Evolutionary conservation across 2,797 vertebrate genomes (phyloP).

Genomic region (Anas georgica): DNA sequence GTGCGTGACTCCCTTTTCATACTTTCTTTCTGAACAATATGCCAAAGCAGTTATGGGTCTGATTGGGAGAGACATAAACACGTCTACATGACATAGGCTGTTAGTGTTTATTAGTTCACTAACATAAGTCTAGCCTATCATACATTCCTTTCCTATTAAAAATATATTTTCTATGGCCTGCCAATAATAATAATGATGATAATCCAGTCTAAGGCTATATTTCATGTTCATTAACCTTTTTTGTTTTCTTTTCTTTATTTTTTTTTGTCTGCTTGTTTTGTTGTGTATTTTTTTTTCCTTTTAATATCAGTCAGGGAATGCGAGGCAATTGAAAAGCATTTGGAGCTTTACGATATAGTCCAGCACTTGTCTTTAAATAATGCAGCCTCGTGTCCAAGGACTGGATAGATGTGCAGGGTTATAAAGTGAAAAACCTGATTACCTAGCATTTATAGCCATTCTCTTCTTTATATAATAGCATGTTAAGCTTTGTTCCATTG

Average conservation of each 20-base stretch:
- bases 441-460: not conserved
- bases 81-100: accelerated
- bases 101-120: not conserved
- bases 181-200: not conserved
- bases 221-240: not conserved
- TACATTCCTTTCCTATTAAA: not conserved
- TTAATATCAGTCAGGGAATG: not conserved
- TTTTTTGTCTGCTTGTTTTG: not conserved
- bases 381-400: not conserved
- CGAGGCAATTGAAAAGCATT: constrained; percentile 5
- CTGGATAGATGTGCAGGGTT: not conserved
- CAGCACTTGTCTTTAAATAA: constrained; percentile 23
- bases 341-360: constrained; percentile 15
- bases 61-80: accelerated
- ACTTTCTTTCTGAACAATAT: not conserved
- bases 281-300: not conserved
- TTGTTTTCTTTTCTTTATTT: not conserved
- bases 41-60: not conserved
- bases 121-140: not conserved
- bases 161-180: not conserved
- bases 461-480: not conserved
- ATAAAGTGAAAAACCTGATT: not conserved
- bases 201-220: not conserved
- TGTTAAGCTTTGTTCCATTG: not conserved
- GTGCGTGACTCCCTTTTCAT: not conserved